Conservation (phyloP, 1,140 invertebrate species). For the Drosophila ercepeae region DNA sequence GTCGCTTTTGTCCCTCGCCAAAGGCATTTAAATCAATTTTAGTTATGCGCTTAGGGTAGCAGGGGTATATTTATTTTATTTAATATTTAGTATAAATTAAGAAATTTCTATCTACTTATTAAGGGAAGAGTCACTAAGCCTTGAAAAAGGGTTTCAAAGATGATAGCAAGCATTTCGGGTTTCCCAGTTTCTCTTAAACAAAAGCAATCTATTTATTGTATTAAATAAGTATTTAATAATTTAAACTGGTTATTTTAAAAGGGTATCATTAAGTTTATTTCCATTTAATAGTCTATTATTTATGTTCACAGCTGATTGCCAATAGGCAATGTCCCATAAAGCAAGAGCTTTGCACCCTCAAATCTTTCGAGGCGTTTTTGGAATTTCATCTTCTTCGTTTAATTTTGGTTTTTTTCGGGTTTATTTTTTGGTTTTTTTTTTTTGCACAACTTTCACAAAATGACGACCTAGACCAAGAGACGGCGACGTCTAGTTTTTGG, state of each 20-base stretch:
- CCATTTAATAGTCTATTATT: conserved; percentile 4
- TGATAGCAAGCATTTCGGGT: too few relatives aligned
- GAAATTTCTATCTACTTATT: too few relatives aligned
- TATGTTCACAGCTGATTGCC: conserved; percentile 45
- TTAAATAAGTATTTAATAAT: too few relatives aligned
- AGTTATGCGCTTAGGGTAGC: not conserved
- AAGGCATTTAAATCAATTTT: conserved; percentile 62
- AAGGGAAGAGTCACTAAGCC: too few relatives aligned
- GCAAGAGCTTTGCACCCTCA: conserved; percentile 43
- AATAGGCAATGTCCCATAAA: conserved; percentile 44
- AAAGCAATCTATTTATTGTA: too few relatives aligned
- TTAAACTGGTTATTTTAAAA: too few relatives aligned
- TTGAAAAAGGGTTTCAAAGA: too few relatives aligned
- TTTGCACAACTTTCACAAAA: conserved; percentile 73
- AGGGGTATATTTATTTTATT: conserved; percentile 8
- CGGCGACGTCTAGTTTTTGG: conserved; percentile 9
- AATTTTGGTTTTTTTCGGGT: conserved; percentile 27
- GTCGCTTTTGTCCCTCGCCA: conserved; percentile 8
- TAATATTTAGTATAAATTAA: too few relatives aligned
- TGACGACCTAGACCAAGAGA: conserved; percentile 34
- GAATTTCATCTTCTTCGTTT: conserved; percentile 37
- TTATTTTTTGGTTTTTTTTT: conserved; percentile 17
- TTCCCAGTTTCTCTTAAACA: too few relatives aligned
- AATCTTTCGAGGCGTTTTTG: conserved; percentile 40
- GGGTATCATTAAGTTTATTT: conserved; percentile 7